Evolutionary conservation across 2,888 invertebrate genomes (phyloP).

Genomic region (Yponomeuta evonymella): DNA sequence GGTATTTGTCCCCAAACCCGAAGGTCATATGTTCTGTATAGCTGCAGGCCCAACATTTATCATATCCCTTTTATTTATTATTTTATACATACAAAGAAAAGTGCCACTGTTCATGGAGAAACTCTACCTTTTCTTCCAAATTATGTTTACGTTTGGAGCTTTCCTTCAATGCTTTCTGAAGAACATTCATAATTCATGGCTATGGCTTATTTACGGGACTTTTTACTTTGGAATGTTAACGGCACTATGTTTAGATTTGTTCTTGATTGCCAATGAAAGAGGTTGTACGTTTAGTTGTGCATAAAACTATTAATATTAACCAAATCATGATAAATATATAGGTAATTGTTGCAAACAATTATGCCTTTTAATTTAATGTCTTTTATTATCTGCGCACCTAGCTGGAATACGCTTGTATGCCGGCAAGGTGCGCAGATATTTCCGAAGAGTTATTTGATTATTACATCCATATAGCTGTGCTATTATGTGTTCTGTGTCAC

Average conservation of each 20-base stretch:
- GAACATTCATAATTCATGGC: constrained; percentile 56
- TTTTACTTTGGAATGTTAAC: constrained; percentile 60
- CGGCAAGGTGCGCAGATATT: no score
- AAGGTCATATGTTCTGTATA: constrained; percentile 70
- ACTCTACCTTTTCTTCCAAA: constrained; percentile 71
- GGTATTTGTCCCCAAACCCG: constrained; percentile 42
- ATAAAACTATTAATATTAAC: constrained; percentile 23
- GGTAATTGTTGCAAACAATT: no score
- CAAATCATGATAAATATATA: no score
- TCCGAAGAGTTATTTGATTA: no score
- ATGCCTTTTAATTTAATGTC: no score
- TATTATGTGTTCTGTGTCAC: no score
- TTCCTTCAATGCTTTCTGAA: constrained; percentile 65
- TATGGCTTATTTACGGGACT: constrained; percentile 63
- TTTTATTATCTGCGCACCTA: no score
- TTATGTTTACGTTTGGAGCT: constrained; percentile 66
- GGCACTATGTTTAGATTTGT: constrained; percentile 55
- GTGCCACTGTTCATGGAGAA: constrained; percentile 69
- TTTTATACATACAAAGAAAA: constrained; percentile 58
- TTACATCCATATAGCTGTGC: no score
- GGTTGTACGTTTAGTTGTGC: constrained; percentile 71
- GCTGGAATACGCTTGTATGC: no score
- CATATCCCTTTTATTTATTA: constrained; percentile 58
- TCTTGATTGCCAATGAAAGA: constrained; percentile 66
- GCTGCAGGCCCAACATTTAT: constrained; percentile 62